Conservation (phyloP, 2,888 invertebrate species). For the Chaetogeoica ovagalla region DNA sequence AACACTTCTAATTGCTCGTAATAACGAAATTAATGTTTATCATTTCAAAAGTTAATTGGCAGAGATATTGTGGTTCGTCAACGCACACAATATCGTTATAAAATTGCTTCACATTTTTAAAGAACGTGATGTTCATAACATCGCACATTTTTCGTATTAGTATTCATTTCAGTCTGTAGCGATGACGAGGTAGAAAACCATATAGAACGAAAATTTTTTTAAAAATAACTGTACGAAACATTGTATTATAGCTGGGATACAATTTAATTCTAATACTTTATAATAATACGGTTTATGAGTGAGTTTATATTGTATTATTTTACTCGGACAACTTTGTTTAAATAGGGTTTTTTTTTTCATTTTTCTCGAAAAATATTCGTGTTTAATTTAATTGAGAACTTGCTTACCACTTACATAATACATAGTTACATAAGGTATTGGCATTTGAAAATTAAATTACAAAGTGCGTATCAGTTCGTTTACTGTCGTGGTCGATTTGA, state of each 20-base stretch:
- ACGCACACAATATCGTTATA: background rate
- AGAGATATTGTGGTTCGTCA: constrained; percentile 6
- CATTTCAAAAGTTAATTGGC: background rate
- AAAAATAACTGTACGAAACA: no score
- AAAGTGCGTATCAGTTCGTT: background rate
- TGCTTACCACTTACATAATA: background rate
- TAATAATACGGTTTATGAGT: background rate
- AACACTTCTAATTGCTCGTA: constrained; percentile 6
- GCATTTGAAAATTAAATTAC: background rate
- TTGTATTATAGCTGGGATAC: no score
- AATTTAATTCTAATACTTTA: no score
- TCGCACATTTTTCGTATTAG: background rate
- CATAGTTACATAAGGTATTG: background rate
- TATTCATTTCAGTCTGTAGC: background rate
- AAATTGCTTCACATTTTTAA: background rate
- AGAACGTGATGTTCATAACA: background rate
- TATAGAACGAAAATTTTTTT: no score
- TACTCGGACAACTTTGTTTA: background rate
- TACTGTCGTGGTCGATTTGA: no score
- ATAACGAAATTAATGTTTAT: constrained; percentile 5
- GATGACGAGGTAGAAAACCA: no score
- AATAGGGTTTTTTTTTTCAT: background rate
- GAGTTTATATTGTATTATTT: background rate
- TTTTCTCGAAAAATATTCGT: background rate
- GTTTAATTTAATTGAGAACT: constrained; percentile 14